Percentiles rank a stretch among this genome's conserved stretches.
phyloP scores from a whole-genome alignment of 30 jellyfish, hydroid and myxozoan genomes.

The Sanderia malayensis region DNA sequence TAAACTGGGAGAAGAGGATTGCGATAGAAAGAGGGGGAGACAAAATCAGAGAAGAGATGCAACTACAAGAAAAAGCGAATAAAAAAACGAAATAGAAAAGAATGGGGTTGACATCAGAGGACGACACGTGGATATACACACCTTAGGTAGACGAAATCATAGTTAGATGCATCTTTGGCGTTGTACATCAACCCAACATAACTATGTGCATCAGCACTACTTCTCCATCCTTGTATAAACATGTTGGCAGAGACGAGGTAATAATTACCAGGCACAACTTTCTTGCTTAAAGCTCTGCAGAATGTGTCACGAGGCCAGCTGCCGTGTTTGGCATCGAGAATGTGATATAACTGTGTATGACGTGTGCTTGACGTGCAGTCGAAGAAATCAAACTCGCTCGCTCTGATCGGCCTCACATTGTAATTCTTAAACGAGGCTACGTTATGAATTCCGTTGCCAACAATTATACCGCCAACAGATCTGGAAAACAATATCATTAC shows the following conservation, averaged over 20 bases:
- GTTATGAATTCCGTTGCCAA: slow-evolving; percentile 59
- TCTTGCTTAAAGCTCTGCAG: slow-evolving; percentile 68
- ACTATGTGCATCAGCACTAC: slow-evolving; percentile 29
- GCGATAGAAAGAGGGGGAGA: no score
- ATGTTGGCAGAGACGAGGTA: slow-evolving; percentile 51
- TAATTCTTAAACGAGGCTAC: slow-evolving; percentile 61
- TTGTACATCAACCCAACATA: slow-evolving; percentile 68
- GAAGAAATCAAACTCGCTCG: slow-evolving; percentile 51
- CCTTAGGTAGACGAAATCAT: slow-evolving; percentile 72
- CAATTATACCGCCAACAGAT: slow-evolving; percentile 71
- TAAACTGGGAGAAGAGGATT: no score
- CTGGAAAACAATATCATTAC: not conserved
- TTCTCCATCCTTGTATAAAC: slow-evolving; percentile 59
- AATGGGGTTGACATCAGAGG: no score
- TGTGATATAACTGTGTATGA: slow-evolving; percentile 28
- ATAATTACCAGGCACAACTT: slow-evolving; percentile 45
- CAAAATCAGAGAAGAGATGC: no score
- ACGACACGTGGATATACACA: no score
- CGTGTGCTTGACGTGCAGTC: slow-evolving; percentile 65
- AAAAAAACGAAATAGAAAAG: no score
- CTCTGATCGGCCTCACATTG: slow-evolving; percentile 34
- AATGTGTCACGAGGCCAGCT: slow-evolving; percentile 70
- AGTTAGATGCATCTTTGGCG: slow-evolving; percentile 66
- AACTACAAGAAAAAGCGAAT: no score
- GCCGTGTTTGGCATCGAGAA: slow-evolving; percentile 81